Conservation (phyloP, 2,888 invertebrate genomes). For the Melipona beecheii region DNA sequence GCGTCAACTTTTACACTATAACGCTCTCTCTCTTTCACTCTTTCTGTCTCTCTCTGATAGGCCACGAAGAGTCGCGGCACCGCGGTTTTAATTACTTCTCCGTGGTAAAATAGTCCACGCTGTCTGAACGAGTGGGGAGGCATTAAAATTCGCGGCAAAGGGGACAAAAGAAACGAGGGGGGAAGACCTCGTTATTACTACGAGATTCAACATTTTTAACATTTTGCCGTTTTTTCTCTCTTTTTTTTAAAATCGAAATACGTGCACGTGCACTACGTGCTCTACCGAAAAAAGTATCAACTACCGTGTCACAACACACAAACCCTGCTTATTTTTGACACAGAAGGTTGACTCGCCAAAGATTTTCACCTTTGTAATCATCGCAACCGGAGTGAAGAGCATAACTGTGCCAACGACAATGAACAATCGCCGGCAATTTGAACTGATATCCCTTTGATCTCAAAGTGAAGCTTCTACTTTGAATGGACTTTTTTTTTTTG, state of each 20-base stretch:
- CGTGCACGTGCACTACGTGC: neutral
- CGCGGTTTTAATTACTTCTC: conserved; percentile 58
- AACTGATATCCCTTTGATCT: no score
- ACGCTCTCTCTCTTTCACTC: neutral
- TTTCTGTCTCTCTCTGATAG: neutral
- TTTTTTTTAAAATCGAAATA: neutral
- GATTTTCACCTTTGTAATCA: no score
- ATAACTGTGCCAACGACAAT: no score
- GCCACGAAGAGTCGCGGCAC: conserved; percentile 28
- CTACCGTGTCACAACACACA: no score
- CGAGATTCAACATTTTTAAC: conserved; percentile 30
- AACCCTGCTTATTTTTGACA: neutral
- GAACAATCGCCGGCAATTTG: no score
- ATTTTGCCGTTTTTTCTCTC: neutral
- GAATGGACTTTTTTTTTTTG: no score
- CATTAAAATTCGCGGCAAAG: conserved; percentile 45
- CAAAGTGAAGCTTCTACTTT: no score
- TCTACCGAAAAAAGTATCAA: neutral
- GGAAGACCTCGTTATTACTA: conserved; percentile 42
- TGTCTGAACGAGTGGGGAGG: conserved; percentile 7
- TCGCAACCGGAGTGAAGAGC: no score
- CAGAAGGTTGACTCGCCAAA: no score
- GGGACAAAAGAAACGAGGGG: neutral
- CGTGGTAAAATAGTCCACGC: conserved; percentile 31
- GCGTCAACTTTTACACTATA: conserved; percentile 33